Conservation (phyloP, 1,140 invertebrate species). For the Antheraea pernyi region DNA sequence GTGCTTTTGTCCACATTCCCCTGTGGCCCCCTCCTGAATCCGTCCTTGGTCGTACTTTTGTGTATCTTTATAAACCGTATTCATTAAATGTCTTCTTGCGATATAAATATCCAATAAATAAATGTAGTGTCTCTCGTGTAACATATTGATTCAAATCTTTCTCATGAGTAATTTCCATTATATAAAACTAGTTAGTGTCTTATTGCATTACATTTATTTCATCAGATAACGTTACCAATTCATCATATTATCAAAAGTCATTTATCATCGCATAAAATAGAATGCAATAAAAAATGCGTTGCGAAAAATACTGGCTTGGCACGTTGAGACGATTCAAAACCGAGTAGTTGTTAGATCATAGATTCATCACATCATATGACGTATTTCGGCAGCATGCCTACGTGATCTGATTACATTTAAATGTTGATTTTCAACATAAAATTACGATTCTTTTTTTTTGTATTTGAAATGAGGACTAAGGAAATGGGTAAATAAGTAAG, state of each 20-base stretch:
- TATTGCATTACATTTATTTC: constrained; percentile 4
- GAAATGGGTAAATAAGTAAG: too few species aligned
- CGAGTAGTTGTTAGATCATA: background rate
- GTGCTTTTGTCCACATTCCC: too few species aligned
- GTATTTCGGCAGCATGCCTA: background rate
- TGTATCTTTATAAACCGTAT: too few species aligned
- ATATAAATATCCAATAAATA: too few species aligned
- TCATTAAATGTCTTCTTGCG: too few species aligned
- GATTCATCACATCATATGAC: background rate
- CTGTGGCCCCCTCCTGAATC: too few species aligned
- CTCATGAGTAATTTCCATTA: background rate
- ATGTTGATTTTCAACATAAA: background rate
- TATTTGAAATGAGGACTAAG: too few species aligned
- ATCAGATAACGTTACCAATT: background rate
- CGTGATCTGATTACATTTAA: background rate
- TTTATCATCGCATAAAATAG: constrained; percentile 9
- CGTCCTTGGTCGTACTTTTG: too few species aligned
- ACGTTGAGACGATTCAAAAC: background rate
- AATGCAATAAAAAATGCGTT: background rate
- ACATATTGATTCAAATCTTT: too few species aligned
- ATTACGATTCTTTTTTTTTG: background rate
- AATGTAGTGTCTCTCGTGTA: too few species aligned
- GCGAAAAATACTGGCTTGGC: constrained; percentile 6
- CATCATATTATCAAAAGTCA: constrained; percentile 8
- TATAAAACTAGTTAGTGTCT: background rate